Evolutionary conservation across 2,888 invertebrate genomes (phyloP).

Genomic region (Shargacucullia verbasci): DNA sequence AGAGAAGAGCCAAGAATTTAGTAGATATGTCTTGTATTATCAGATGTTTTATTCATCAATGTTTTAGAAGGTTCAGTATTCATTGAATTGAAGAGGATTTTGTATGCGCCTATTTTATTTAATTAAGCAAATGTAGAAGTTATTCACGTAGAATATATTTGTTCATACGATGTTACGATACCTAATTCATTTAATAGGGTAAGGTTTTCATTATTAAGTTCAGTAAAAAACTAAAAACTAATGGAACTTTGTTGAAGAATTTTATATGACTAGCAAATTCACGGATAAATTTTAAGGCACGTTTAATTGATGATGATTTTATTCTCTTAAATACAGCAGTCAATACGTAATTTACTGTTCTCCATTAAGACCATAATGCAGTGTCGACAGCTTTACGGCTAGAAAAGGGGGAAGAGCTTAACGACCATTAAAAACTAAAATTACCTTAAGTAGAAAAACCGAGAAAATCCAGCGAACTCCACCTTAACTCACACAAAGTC

Average conservation of each 20-base stretch:
- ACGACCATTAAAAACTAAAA: conserved; percentile 44
- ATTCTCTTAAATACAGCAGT: neutral
- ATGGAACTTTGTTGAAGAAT: neutral
- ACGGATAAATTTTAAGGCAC: conserved; percentile 4
- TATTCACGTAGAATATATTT: too few species aligned
- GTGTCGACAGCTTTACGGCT: conserved; percentile 35
- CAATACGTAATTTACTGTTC: conserved; percentile 37
- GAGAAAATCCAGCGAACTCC: conserved; percentile 45
- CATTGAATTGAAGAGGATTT: neutral
- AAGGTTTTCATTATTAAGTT: neutral
- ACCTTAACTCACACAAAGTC: conserved; percentile 36
- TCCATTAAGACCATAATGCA: conserved; percentile 42
- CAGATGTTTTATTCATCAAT: conserved; percentile 7
- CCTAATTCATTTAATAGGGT: too few species aligned
- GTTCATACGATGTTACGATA: too few species aligned
- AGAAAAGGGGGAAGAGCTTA: conserved; percentile 25
- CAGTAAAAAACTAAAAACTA: neutral
- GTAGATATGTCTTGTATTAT: neutral
- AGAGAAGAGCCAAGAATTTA: neutral
- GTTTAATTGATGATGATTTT: conserved; percentile 23
- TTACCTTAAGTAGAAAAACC: conserved; percentile 64
- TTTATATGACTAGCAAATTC: neutral
- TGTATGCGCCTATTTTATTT: neutral
- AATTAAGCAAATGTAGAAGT: too few species aligned
- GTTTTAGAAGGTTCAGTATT: neutral